Evolutionary conservation across 2,113 vertebrate genomes (phyloP).

Genomic region (Hassar affinis): DNA sequence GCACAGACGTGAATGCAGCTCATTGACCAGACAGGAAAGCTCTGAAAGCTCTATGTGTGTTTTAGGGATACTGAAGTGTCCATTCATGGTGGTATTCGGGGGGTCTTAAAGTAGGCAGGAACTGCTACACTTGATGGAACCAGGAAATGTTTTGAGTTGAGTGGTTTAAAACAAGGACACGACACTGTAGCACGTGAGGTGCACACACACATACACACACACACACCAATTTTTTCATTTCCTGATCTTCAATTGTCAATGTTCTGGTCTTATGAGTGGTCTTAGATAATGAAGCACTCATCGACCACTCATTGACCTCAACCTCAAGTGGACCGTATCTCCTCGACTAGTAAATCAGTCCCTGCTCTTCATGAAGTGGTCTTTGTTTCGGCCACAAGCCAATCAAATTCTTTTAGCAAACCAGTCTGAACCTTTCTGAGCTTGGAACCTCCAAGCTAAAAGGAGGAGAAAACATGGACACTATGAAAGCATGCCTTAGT

Average conservation of each 20-base stretch:
- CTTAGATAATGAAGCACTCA: neutral
- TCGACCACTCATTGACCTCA: neutral
- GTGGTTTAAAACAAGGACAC: neutral
- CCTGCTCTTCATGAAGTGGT: neutral
- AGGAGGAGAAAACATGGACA: neutral
- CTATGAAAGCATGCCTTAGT: neutral
- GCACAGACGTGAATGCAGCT: conserved; percentile 26
- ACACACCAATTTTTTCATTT: neutral
- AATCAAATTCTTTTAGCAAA: neutral
- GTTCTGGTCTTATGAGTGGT: neutral
- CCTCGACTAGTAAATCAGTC: neutral
- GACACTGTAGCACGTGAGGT: neutral
- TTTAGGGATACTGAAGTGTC: conserved; percentile 25
- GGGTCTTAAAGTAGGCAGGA: conserved; percentile 1
- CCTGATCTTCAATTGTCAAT: neutral
- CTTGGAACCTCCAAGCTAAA: neutral
- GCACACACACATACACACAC: neutral
- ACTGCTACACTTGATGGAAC: neutral
- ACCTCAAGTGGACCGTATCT: neutral
- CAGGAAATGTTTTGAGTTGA: neutral
- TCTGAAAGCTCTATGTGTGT: conserved; percentile 23
- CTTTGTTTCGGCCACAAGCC: neutral
- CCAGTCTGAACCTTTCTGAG: neutral
- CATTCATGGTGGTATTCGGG: conserved; percentile 26
- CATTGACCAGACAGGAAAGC: conserved; percentile 27